Percentiles rank a stretch among this genome's conserved stretches.
phyloP scores from a whole-genome alignment of 1,140 invertebrate species.

The Lamellibrachia luymesi region DNA sequence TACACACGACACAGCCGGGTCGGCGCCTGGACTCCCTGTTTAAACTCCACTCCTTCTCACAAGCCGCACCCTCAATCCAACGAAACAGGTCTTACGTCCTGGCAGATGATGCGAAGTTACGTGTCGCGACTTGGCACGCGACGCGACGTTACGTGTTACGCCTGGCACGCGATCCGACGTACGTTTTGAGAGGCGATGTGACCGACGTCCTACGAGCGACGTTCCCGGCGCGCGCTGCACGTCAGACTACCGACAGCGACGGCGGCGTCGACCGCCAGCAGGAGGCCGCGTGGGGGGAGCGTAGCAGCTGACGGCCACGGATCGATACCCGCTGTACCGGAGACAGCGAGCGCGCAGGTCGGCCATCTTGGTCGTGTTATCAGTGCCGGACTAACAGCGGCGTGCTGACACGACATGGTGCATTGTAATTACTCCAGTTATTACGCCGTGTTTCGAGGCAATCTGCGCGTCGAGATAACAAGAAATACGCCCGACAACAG shows the following conservation, averaged over 20 bases:
- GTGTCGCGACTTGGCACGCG: background rate
- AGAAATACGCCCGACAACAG: background rate
- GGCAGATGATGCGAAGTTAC: background rate
- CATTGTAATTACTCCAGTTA: background rate
- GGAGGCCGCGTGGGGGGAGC: too few species aligned
- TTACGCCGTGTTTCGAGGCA: background rate
- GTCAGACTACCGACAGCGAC: background rate
- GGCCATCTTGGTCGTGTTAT: background rate
- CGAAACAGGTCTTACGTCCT: too few species aligned
- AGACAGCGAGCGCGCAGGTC: background rate
- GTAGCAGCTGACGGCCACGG: too few species aligned
- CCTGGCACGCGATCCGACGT: background rate
- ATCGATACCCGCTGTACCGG: background rate
- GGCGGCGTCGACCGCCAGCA: background rate
- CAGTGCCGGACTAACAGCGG: background rate
- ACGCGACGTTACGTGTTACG: background rate
- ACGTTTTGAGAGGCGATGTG: background rate
- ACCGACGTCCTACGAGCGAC: background rate
- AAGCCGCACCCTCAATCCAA: background rate
- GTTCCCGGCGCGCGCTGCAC: background rate
- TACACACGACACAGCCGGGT: background rate
- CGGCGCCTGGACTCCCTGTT: background rate
- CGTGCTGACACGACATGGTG: background rate
- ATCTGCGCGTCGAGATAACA: background rate
- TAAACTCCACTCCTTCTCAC: too few species aligned